These are phyloP conservation scores for Nestor notabilis DNA, from an alignment of 2,113 vertebrate genomes.

Conservation along the genomic window DNA sequence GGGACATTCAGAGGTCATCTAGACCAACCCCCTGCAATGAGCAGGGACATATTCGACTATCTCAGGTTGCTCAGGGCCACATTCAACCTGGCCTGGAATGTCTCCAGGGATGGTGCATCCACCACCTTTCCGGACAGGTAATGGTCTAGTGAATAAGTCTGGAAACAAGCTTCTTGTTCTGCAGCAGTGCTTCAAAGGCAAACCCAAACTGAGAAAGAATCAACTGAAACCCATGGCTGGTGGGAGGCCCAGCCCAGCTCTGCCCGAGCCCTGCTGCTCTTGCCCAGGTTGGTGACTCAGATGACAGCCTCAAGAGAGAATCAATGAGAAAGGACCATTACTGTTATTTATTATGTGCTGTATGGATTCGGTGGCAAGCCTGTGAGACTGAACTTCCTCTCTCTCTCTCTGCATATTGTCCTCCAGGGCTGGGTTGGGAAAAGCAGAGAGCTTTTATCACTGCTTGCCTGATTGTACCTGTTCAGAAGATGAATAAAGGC, in stretches of 20 bases:
- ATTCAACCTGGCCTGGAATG: neutral
- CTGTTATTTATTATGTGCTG: neutral
- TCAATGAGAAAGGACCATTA: neutral
- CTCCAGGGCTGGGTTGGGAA: neutral
- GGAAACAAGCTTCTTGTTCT: neutral
- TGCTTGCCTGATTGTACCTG: neutral
- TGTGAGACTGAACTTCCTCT: neutral
- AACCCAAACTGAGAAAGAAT: neutral
- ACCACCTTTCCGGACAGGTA: neutral
- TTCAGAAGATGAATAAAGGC: constrained; percentile 3
- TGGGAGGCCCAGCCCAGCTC: neutral
- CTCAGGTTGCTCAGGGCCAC: neutral
- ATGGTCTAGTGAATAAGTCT: neutral
- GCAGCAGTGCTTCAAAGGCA: neutral
- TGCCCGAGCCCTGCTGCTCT: neutral
- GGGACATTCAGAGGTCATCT: neutral
- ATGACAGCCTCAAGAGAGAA: neutral
- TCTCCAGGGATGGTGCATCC: neutral
- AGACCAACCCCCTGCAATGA: neutral
- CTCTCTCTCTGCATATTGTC: neutral
- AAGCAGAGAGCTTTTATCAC: neutral
- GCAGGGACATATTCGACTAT: neutral
- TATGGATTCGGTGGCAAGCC: neutral
- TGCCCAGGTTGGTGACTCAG: neutral
- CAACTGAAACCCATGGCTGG: neutral